Base-by-base conservation (phyloP, 2,888 invertebrate species). In the Chironomus tentans region DNA sequence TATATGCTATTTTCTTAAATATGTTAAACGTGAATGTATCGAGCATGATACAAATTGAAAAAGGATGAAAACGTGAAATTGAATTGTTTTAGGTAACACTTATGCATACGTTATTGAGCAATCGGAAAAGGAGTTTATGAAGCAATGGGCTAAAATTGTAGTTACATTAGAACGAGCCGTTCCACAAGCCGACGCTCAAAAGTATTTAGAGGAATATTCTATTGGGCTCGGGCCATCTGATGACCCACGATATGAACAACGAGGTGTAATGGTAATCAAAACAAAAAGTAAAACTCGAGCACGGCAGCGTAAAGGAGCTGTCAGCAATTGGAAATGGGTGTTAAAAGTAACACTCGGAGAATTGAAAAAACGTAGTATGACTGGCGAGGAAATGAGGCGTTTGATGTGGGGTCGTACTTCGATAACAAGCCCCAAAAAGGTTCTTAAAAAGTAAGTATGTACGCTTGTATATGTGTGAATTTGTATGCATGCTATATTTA, bases 91-190 rank as follows among this genome's bases (percentile, higher is more conserved):
- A 71, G 71, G 71, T 47, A 98, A 98, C 84, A 99, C 99, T 0
- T 99, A 99, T 82, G 95, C 97, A 0, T 94, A 95, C 80, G 97
- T 99, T 77, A 99, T 98, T 79, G 95, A 96, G 82, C 96, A 97
- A 82, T 98, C 98, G 48, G 98, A 98, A 84, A 98, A 98, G 84
- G 98, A 99, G 82, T 99, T 96, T 94, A 93, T 97, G 82, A 96
- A 97, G 50, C 82, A 97, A 93, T 99, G 98, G 96, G 98, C 98
- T 0, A 98, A 98, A 86, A 98, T 98, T 79, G 97, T 99, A 3
- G 96, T 99, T 22, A 94, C 97, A 0, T 82, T 99, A 79, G 99
- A 99, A 83, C 86, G 98, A 48, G 96, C 97, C 0, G 94, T 98
- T 68, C 92, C 94, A 0, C 93, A 94, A 82, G 88, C 93, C 69